Percentiles rank a stretch among this genome's conserved stretches.
These are phyloP conservation scores for Crenichthys baileyi DNA, from an alignment of 2,797 vertebrate species.

Conservation along the genomic window DNA sequence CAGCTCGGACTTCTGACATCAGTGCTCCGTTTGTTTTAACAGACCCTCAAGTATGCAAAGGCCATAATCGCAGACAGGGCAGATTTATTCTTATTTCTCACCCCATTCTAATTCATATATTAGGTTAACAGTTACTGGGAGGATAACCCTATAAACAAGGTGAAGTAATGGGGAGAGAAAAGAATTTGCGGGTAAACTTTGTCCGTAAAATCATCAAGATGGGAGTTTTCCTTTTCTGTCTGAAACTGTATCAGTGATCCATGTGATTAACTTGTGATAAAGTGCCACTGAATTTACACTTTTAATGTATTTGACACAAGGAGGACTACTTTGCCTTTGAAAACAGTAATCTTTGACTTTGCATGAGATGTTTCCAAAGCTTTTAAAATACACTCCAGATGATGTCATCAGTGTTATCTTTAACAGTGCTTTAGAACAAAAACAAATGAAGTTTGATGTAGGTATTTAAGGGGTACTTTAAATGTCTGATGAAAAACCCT, in stretches of 20 bases:
- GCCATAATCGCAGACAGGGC: conserved; percentile 86
- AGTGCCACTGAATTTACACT: conserved; percentile 27
- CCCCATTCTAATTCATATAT: conserved; percentile 81
- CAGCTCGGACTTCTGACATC: conserved; percentile 85
- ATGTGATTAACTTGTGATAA: conserved; percentile 18
- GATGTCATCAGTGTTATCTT: conserved; percentile 5
- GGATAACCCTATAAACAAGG: conserved; percentile 84
- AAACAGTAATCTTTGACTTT: conserved; percentile 13
- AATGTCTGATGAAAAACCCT: background rate
- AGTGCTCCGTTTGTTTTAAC: conserved; percentile 90
- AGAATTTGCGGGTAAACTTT: conserved; percentile 59
- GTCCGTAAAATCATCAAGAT: conserved; percentile 48
- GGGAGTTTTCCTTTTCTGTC: conserved; percentile 47
- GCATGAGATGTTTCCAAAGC: background rate
- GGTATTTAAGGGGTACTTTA: background rate
- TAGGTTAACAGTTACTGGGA: conserved; percentile 84
- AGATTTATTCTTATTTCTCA: conserved; percentile 80
- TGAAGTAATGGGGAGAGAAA: conserved; percentile 68
- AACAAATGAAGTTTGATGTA: background rate
- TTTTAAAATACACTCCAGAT: background rate
- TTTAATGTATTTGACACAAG: conserved; percentile 14
- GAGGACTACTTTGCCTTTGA: conserved; percentile 4
- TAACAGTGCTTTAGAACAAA: background rate
- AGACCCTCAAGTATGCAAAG: conserved; percentile 91
- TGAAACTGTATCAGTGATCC: conserved; percentile 55